Percentiles rank a stretch among this genome's conserved stretches.
phyloP scores from a whole-genome alignment of 64 coral and sea anemone species.

The Pocillopora damicornis region DNA sequence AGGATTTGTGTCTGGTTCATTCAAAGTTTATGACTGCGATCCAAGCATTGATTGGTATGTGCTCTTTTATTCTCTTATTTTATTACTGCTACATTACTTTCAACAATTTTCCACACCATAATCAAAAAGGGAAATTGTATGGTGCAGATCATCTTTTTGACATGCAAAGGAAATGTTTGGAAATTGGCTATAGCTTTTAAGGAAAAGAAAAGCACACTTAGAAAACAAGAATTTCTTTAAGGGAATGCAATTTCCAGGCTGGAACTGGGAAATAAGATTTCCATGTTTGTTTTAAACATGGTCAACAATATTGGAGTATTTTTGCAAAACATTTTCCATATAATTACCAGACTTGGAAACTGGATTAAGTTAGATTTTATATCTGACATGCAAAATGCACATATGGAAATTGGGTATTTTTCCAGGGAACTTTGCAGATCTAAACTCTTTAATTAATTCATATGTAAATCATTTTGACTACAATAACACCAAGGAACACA shows the following conservation, averaged over 20 bases:
- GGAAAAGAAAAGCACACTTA: no score
- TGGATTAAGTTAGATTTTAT: background rate
- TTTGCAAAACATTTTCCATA: constrained; percentile 3
- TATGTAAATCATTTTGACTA: no score
- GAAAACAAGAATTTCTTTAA: no score
- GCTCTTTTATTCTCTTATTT: background rate
- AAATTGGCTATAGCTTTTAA: background rate
- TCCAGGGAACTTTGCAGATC: background rate
- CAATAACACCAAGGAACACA: no score
- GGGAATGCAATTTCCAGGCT: no score
- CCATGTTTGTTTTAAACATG: constrained; percentile 8
- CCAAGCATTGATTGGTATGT: background rate
- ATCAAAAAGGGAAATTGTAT: background rate
- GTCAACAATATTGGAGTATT: background rate
- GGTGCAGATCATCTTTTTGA: background rate
- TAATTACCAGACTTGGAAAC: constrained; percentile 1
- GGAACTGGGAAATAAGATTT: background rate
- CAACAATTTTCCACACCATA: constrained; percentile 9
- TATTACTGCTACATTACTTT: background rate
- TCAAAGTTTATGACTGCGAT: no score
- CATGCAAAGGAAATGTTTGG: background rate
- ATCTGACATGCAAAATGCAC: background rate
- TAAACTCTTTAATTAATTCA: no score
- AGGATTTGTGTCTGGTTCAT: no score
- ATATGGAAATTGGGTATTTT: constrained; percentile 24